phyloP scores from a whole-genome alignment of 2,888 invertebrate species.

The Caenorhabditis imperialis region DNA sequence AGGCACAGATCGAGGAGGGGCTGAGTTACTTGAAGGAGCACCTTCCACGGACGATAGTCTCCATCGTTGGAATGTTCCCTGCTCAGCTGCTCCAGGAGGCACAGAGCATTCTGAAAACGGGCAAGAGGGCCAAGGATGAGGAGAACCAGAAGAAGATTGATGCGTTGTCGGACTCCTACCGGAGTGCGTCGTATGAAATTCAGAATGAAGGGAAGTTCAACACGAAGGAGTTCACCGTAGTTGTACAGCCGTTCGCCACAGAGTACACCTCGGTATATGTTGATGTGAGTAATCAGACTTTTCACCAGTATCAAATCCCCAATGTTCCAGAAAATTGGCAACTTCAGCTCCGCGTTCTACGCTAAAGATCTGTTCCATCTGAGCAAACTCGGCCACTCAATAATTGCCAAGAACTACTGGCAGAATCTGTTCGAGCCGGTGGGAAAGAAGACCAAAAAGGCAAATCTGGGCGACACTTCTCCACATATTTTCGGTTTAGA shows the following conservation, averaged over 20 bases:
- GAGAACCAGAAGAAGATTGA: slow-evolving; percentile 31
- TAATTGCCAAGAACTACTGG: slow-evolving; percentile 64
- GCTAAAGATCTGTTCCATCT: slow-evolving; percentile 70
- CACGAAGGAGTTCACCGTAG: slow-evolving; percentile 53
- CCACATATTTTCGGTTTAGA: slow-evolving; percentile 13
- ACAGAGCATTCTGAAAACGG: slow-evolving; percentile 38
- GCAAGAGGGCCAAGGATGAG: slow-evolving; percentile 17
- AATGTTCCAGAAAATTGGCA: slow-evolving; percentile 35
- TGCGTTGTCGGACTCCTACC: slow-evolving; percentile 19
- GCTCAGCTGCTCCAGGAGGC: slow-evolving; percentile 59
- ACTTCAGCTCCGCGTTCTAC: slow-evolving; percentile 59
- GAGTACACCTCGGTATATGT: slow-evolving; percentile 42
- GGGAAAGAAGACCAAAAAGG: slow-evolving; percentile 61
- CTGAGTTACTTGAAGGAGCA: slow-evolving; percentile 42
- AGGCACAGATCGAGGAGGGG: slow-evolving; percentile 42
- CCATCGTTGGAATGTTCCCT: slow-evolving; percentile 54
- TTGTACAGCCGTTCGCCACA: slow-evolving; percentile 54
- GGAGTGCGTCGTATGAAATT: slow-evolving; percentile 44
- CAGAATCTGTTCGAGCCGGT: slow-evolving; percentile 68
- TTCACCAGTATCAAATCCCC: too few species aligned
- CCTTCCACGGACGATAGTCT: slow-evolving; percentile 57
- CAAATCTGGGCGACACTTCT: slow-evolving; percentile 48
- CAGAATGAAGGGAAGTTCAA: slow-evolving; percentile 59
- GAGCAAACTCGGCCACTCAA: slow-evolving; percentile 66
- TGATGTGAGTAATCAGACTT: slow-evolving; percentile 29